phyloP scores from a whole-genome alignment of 2,888 invertebrate genomes.

The Leptinotarsa peninsularis region DNA sequence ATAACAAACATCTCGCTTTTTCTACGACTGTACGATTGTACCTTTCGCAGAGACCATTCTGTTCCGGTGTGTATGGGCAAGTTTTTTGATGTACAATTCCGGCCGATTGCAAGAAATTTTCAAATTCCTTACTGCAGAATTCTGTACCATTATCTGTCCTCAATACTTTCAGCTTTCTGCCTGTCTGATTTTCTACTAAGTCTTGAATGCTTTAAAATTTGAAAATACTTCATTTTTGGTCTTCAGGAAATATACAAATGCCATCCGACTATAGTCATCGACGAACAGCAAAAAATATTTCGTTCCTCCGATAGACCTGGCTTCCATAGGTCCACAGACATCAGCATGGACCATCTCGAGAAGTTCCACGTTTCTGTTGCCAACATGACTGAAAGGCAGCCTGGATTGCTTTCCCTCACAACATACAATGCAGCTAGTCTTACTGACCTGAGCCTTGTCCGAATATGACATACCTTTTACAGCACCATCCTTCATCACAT shows the following conservation, averaged over 20 bases:
- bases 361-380: no score
- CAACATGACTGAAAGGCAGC: slow-evolving; percentile 47
- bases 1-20: slow-evolving; percentile 39
- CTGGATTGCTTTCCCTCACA: slow-evolving; percentile 38
- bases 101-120: slow-evolving; percentile 1
- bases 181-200: slow-evolving; percentile 20
- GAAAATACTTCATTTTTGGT: slow-evolving; percentile 22
- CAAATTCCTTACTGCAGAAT: slow-evolving; percentile 24
- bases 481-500: slow-evolving; percentile 14
- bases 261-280: slow-evolving; percentile 25
- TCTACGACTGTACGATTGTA: slow-evolving; percentile 50
- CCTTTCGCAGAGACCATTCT: slow-evolving; percentile 54
- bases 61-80: slow-evolving; percentile 27
- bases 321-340: no score
- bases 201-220: slow-evolving; percentile 39
- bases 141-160: slow-evolving; percentile 43
- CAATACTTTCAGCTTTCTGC: slow-evolving; percentile 33
- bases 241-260: slow-evolving; percentile 26
- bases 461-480: slow-evolving; percentile 17
- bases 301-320: slow-evolving; percentile 4
- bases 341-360: no score
- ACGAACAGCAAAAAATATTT: slow-evolving; percentile 42
- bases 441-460: neutral
- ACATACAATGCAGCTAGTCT: slow-evolving; percentile 19
- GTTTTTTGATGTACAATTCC: slow-evolving; percentile 30